Conservation (phyloP, 2,888 invertebrate genomes). For the Xiphydria camelus region DNA sequence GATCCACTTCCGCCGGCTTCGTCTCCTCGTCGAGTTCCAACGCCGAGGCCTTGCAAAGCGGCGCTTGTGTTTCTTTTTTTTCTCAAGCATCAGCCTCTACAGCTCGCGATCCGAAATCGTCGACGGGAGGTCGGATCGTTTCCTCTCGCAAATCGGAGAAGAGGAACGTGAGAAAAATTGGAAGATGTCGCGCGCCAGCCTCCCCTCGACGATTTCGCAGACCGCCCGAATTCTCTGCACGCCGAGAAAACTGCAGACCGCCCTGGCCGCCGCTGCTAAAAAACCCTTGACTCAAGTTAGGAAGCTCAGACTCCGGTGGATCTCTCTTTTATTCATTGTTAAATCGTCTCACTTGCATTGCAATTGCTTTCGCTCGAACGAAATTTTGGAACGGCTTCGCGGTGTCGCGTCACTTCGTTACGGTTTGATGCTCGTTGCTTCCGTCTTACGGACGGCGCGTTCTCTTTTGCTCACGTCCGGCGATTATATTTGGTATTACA, state of each 20-base stretch:
- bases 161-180: not conserved
- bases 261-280: conserved; percentile 48
- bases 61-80: conserved; percentile 25
- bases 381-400: not conserved
- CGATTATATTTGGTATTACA: conserved; percentile 19
- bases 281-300: conserved; percentile 58
- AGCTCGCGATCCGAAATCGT: conserved; percentile 12
- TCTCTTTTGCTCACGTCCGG: conserved; percentile 6
- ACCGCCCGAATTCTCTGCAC: not conserved
- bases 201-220: not conserved
- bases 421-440: not conserved
- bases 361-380: not conserved
- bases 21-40: too few relatives aligned
- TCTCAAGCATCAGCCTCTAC: conserved; percentile 37
- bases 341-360: conserved; percentile 9
- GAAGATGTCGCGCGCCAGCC: not conserved
- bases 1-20: too few relatives aligned
- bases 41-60: conserved; percentile 36
- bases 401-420: not conserved
- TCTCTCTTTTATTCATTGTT: conserved; percentile 21
- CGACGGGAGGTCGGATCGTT: conserved; percentile 1
- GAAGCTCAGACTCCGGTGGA: conserved; percentile 48
- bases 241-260: conserved; percentile 4
- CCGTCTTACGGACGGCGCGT: not conserved
- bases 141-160: not conserved